These are phyloP conservation scores for Melanogrammus aeglefinus DNA, from an alignment of 2,797 vertebrate species.

Conservation along the genomic window DNA sequence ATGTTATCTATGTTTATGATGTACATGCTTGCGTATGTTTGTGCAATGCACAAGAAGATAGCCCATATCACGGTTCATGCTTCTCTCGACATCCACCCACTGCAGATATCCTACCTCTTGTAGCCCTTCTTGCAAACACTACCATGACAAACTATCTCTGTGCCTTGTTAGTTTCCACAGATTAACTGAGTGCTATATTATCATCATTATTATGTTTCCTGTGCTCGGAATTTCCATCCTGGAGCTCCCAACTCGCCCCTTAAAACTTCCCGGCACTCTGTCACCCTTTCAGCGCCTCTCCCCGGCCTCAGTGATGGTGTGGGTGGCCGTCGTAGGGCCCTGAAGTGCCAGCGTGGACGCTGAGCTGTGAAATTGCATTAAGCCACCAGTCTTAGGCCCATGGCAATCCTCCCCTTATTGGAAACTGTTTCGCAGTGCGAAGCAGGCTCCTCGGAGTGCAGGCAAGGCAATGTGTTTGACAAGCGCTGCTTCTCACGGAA, in stretches of 20 bases:
- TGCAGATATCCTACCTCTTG: background rate
- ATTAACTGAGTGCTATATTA: conserved; percentile 45
- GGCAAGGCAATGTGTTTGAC: conserved; percentile 65
- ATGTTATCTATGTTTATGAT: background rate
- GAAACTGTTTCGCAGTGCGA: conserved; percentile 57
- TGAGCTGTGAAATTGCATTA: conserved; percentile 71
- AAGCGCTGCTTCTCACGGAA: conserved; percentile 58
- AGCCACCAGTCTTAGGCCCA: conserved; percentile 55
- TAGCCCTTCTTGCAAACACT: background rate
- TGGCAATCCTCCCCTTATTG: conserved; percentile 59
- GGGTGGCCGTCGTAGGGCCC: conserved; percentile 59
- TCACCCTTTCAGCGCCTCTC: conserved; percentile 60
- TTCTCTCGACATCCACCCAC: background rate
- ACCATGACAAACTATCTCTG: background rate
- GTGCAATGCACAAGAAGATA: background rate
- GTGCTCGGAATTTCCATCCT: conserved; percentile 51
- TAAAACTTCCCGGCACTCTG: conserved; percentile 48
- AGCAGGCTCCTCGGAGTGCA: conserved; percentile 49
- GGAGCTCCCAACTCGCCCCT: conserved; percentile 50
- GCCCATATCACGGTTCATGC: background rate
- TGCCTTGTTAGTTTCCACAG: conserved; percentile 37
- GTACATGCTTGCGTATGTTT: background rate
- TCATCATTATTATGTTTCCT: conserved; percentile 41
- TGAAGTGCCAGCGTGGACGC: conserved; percentile 54
- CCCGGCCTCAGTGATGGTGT: conserved; percentile 57